Conservation (phyloP, 37 sponge, comb jelly and placozoan genomes). For the Beroe ovata region DNA sequence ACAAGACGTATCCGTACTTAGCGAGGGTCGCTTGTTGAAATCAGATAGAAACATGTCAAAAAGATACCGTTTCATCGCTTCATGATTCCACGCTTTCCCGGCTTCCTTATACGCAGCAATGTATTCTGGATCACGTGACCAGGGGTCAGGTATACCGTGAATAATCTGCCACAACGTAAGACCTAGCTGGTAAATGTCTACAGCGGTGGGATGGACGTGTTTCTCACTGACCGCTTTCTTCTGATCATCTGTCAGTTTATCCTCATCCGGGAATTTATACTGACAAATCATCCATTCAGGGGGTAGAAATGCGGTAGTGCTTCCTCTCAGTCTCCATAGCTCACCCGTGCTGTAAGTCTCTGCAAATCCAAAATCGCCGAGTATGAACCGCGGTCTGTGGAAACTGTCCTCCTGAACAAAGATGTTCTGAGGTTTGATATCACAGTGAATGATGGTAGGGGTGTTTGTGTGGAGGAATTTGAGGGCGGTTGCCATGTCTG, state of each 20-base stretch:
- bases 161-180: not conserved
- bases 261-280: not conserved
- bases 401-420: not conserved
- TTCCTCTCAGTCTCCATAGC: not conserved
- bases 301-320: not conserved
- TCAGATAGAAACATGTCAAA: not conserved
- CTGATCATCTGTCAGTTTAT: not conserved
- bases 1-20: not conserved
- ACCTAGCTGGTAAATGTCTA: not conserved
- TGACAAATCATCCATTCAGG: slow-evolving; percentile 31
- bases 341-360: not conserved
- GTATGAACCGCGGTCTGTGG: not conserved
- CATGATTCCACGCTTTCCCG: not conserved
- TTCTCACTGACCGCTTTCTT: not conserved
- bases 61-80: not conserved
- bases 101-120: not conserved
- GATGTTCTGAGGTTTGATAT: slow-evolving; percentile 56
- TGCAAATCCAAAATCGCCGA: slow-evolving; percentile 38
- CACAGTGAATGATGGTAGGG: slow-evolving; percentile 36
- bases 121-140: not conserved
- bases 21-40: not conserved
- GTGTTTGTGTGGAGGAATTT: not conserved
- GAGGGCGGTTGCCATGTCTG: not conserved
- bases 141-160: not conserved
- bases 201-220: not conserved